Conservation (phyloP, 2,888 invertebrate species). For the Dilophus febrilis region DNA sequence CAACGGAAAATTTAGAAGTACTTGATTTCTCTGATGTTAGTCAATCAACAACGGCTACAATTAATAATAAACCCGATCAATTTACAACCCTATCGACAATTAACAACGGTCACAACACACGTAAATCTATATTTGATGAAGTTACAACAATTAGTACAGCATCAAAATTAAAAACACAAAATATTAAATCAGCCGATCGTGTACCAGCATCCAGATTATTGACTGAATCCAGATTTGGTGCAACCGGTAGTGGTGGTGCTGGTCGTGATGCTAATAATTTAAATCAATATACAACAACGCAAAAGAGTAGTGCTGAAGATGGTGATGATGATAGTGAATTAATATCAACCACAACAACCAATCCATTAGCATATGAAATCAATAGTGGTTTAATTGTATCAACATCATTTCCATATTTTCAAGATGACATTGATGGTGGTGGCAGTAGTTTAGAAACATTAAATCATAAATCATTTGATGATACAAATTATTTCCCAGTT, state of each 20-base stretch:
- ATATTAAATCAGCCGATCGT: conserved; percentile 8
- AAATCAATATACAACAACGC: conserved; percentile 13
- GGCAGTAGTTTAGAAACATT: conserved; percentile 28
- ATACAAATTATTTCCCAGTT: conserved; percentile 24
- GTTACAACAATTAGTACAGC: conserved; percentile 5
- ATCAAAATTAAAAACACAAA: not conserved
- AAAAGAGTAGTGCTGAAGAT: too few relatives aligned
- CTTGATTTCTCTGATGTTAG: conserved; percentile 58
- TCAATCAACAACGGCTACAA: conserved; percentile 26
- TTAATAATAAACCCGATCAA: conserved; percentile 13
- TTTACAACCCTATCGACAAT: conserved; percentile 5
- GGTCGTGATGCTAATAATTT: too few relatives aligned
- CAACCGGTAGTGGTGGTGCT: too few relatives aligned
- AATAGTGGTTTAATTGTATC: conserved; percentile 28
- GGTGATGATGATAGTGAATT: too few relatives aligned
- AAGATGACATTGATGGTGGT: conserved; percentile 21
- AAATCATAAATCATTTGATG: conserved; percentile 20
- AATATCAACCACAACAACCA: conserved; percentile 22
- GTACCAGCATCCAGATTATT: conserved; percentile 13
- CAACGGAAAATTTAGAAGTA: conserved; percentile 56
- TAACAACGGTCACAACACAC: not conserved
- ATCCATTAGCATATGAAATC: conserved; percentile 31
- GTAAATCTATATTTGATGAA: conserved; percentile 2
- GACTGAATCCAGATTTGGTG: conserved; percentile 10
- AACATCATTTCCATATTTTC: conserved; percentile 28